Conservation (phyloP, 2,113 vertebrate genomes). For the Chaetops frenatus region DNA sequence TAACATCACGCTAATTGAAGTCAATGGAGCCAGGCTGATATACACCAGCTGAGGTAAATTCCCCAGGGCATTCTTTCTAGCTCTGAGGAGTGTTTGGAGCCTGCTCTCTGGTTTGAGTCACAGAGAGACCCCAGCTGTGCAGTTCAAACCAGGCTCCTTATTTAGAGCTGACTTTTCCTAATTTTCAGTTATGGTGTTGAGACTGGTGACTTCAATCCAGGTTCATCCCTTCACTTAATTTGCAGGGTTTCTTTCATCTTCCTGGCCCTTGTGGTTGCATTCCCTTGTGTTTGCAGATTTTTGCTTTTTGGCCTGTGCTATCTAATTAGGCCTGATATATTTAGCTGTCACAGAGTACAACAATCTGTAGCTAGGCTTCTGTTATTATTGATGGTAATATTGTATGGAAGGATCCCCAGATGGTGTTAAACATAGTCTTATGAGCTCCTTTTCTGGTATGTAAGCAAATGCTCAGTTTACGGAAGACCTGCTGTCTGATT, state of each 20-base stretch:
- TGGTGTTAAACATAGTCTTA: constrained; percentile 51
- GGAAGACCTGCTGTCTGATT: constrained; percentile 39
- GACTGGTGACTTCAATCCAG: not conserved
- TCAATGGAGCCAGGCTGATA: constrained; percentile 51
- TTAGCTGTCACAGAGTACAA: constrained; percentile 35
- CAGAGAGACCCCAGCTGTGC: constrained; percentile 25
- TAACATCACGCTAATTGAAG: constrained; percentile 56
- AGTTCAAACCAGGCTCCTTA: not conserved
- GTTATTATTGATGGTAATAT: constrained; percentile 49
- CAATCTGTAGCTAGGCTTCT: constrained; percentile 56
- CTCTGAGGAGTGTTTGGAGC: not conserved
- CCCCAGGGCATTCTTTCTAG: not conserved
- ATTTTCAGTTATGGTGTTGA: not conserved
- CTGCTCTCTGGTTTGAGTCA: not conserved
- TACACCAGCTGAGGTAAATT: constrained; percentile 56
- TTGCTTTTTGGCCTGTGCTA: constrained; percentile 39
- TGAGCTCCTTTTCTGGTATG: constrained; percentile 31
- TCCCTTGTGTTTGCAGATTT: constrained; percentile 5
- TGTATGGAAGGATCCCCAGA: constrained; percentile 41
- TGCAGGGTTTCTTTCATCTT: not conserved
- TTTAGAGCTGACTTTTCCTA: constrained; percentile 39
- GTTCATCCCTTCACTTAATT: not conserved
- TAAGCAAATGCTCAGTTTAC: constrained; percentile 28
- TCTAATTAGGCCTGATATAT: constrained; percentile 56
- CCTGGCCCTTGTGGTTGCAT: not conserved